A percentile compares a stretch with the other conserved stretches of the same genome.
These are phyloP conservation scores for Drosophila yooni DNA, from an alignment of 2,888 invertebrate species.

Conservation along the genomic window DNA sequence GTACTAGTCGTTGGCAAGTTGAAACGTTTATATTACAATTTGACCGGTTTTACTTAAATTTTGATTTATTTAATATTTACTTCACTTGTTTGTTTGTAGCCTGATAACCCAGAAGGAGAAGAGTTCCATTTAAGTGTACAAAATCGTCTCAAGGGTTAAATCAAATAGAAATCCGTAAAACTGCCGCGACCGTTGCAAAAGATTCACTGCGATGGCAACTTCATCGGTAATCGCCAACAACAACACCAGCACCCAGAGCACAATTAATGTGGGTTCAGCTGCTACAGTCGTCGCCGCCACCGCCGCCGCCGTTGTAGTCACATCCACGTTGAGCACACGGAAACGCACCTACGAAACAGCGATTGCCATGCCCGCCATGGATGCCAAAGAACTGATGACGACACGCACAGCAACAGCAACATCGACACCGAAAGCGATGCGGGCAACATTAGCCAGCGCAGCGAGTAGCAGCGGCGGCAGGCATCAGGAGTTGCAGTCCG, in stretches of 20 bases:
- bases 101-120: neutral
- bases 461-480: conserved; percentile 13
- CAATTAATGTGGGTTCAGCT: conserved; percentile 77
- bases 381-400: conserved; percentile 46
- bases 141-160: conserved; percentile 17
- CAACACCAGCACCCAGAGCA: conserved; percentile 66
- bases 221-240: conserved; percentile 82
- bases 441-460: conserved; percentile 20
- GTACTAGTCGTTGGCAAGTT: conserved; percentile 1
- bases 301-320: conserved; percentile 50
- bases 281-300: conserved; percentile 45
- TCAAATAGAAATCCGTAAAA: conserved; percentile 50
- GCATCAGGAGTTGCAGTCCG: conserved; percentile 32
- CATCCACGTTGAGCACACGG: conserved; percentile 74
- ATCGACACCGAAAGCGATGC: conserved; percentile 23
- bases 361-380: conserved; percentile 77
- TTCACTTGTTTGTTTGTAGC: conserved; percentile 5
- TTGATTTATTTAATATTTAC: neutral
- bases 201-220: conserved; percentile 83
- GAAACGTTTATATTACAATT: neutral
- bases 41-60: neutral
- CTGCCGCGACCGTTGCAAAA: conserved; percentile 59
- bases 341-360: conserved; percentile 84
- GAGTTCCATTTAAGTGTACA: conserved; percentile 11
- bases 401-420: conserved; percentile 38